Base-by-base conservation (phyloP, 2,113 vertebrate species). In the Eulemur rufifrons region DNA sequence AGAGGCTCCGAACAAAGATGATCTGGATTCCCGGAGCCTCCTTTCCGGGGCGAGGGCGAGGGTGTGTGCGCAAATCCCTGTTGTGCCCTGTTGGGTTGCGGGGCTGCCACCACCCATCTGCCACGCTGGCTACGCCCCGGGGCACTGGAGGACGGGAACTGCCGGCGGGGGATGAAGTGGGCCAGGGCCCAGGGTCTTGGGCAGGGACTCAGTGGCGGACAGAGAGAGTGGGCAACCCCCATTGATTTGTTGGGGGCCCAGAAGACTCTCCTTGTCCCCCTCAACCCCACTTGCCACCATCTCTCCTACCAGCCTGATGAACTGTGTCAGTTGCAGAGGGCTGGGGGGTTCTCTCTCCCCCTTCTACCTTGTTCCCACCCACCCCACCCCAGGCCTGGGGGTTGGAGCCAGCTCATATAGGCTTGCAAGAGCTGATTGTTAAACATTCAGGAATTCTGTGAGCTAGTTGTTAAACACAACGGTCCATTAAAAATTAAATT, bases 1-100 rank as follows among this genome's bases (percentile, higher is more conserved):
- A 87, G 94, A 97, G 96, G 94, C 20, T 59, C 80, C 95, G 78
- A 94, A 95, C 97, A 96, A 96, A 97, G 96, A 91, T 74, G 85
- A 86, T 95, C 89, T 89, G 90, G 86, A 45, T 97, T 95, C 96
- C 97, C 97, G n/a, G 84, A 27, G 39, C 27, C 39, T 66, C 71
- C 77, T 61, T 69, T 73, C 42, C 5, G 2, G 93, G 4, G 8
- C 23, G 6, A 27, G 77, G 32, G 9, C 68, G 66, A 89, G 37
- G 66, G 73, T 27, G 5, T 59, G 64, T 2, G 25, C 37, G 37
- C 82, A 52, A 25, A 61, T 32, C 52, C 42, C 56, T 56, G 37
- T 29, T 37, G 54, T 64, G 21, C 29, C 61, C 32, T 39, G 37
- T 50, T 32, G 52, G 68, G 45, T 1, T 64, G 63, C 15, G 78